Conservation (phyloP, 2,797 vertebrate genomes). For the Pseudopleuronectes americanus region DNA sequence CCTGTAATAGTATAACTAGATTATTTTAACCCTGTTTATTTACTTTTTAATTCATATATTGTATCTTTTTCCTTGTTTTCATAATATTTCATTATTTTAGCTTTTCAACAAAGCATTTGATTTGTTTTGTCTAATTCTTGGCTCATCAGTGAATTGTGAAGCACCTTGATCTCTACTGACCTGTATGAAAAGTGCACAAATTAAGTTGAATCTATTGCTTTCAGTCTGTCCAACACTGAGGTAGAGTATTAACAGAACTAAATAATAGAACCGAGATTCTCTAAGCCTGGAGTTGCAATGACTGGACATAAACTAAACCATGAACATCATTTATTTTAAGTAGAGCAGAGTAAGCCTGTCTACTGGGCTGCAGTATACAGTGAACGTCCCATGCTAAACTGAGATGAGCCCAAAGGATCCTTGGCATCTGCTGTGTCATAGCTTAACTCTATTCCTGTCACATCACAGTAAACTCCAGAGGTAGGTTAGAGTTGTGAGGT, state of each 20-base stretch:
- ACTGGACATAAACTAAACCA: slow-evolving; percentile 13
- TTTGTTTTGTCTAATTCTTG: too few species aligned
- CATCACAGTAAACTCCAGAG: slow-evolving; percentile 42
- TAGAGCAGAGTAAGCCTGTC: slow-evolving; percentile 42
- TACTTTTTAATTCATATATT: too few species aligned
- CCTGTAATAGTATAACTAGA: too few species aligned
- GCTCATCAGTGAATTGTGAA: too few species aligned
- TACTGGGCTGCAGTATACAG: slow-evolving; percentile 22
- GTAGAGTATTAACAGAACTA: too few species aligned
- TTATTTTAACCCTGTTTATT: too few species aligned
- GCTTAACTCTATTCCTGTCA: slow-evolving; percentile 80
- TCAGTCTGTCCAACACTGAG: not conserved
- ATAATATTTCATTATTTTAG: too few species aligned
- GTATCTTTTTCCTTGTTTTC: too few species aligned
- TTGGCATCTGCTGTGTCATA: slow-evolving; percentile 62
- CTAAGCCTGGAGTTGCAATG: not conserved
- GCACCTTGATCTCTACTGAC: too few species aligned
- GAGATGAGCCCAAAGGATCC: slow-evolving; percentile 70
- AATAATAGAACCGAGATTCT: not conserved
- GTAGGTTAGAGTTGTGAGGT: slow-evolving; percentile 28
- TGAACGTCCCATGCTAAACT: slow-evolving; percentile 62
- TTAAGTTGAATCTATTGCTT: too few species aligned
- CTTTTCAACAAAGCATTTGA: too few species aligned
- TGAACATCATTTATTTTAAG: slow-evolving; percentile 29
- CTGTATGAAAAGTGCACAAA: too few species aligned